Conservation (phyloP, 2,888 invertebrate genomes). For the Disparrhopalites patrizii region DNA sequence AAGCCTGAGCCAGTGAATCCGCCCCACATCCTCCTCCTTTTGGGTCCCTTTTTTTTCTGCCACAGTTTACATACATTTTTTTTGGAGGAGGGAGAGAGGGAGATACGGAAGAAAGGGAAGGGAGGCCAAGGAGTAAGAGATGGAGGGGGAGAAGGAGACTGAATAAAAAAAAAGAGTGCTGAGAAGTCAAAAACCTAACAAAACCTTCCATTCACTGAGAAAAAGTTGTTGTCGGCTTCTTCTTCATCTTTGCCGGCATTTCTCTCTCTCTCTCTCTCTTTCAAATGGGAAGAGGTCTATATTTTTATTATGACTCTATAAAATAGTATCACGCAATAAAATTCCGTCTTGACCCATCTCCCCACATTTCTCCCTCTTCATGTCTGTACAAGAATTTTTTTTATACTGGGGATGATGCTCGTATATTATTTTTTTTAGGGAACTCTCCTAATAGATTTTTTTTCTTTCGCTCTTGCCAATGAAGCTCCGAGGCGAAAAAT, state of each 20-base stretch:
- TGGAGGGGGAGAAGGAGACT: too few relatives aligned
- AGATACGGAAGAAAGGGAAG: too few relatives aligned
- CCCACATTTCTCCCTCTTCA: too few relatives aligned
- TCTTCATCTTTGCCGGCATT: too few relatives aligned
- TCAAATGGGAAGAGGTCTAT: too few relatives aligned
- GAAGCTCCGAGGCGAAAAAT: background rate
- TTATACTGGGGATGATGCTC: background rate
- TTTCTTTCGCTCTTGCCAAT: background rate
- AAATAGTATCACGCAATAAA: slow-evolving; percentile 17
- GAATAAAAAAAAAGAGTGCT: slow-evolving; percentile 4
- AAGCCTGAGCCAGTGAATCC: slow-evolving; percentile 1
- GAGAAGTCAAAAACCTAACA: slow-evolving; percentile 11
- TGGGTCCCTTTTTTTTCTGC: background rate
- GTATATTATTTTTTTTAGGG: background rate
- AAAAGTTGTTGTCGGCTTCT: slow-evolving; percentile 12
- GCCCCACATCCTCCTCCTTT: too few relatives aligned
- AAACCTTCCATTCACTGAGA: slow-evolving; percentile 17
- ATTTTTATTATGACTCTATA: slow-evolving; percentile 8
- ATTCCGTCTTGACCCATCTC: slow-evolving; percentile 13
- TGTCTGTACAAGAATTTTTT: slow-evolving; percentile 4
- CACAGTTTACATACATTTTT: background rate
- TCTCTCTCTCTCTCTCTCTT: too few relatives aligned
- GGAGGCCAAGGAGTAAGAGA: too few relatives aligned
- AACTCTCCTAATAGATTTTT: background rate
- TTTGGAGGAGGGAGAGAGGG: background rate